Conservation (phyloP, 1,140 invertebrate species). For the Dendrolimus kikuchii region DNA sequence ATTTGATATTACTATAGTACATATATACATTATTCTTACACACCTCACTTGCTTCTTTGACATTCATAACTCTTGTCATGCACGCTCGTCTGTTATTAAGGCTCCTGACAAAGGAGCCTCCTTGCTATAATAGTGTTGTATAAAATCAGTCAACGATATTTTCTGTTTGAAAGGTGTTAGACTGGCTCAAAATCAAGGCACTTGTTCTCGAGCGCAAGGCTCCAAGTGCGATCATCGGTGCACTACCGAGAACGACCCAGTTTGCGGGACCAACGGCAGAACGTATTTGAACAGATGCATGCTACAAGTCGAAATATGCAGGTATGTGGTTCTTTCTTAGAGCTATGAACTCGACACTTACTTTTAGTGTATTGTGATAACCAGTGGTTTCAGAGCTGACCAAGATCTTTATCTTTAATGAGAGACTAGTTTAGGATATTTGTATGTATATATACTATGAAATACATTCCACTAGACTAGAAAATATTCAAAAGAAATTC, state of each 20-base stretch:
- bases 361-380: background rate
- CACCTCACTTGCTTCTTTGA: too few relatives aligned
- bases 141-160: background rate
- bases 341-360: background rate
- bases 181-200: conserved; percentile 73
- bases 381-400: background rate
- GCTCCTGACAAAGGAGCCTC: too few relatives aligned
- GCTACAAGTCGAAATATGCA: conserved; percentile 89
- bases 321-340: conserved; percentile 56
- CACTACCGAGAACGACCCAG: conserved; percentile 85
- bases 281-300: conserved; percentile 94
- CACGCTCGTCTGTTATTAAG: too few relatives aligned
- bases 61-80: too few relatives aligned
- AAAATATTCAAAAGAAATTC: too few relatives aligned
- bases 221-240: conserved; percentile 87
- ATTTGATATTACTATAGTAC: too few relatives aligned
- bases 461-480: too few relatives aligned
- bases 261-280: conserved; percentile 91
- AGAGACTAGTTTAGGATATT: too few relatives aligned
- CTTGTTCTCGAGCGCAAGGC: conserved; percentile 77
- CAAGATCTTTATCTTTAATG: too few relatives aligned
- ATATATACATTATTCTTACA: too few relatives aligned
- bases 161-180: conserved; percentile 68
- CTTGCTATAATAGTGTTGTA: too few relatives aligned
- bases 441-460: too few relatives aligned